Conservation (phyloP, 2,888 invertebrate species). For the Acanthosepion pharaonis region DNA sequence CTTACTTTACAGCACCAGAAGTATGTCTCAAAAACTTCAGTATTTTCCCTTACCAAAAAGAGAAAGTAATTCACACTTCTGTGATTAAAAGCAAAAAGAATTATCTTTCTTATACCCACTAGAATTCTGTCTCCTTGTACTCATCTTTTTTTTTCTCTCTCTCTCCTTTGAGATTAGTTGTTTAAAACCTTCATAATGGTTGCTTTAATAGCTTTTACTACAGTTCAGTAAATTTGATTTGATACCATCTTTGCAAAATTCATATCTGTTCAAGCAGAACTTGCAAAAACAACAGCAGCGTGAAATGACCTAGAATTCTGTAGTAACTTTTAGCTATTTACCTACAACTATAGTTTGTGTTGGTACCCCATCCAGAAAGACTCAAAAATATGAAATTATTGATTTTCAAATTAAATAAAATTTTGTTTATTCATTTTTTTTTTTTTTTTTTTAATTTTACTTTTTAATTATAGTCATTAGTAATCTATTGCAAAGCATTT, state of each 20-base stretch:
- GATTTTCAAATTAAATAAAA: constrained; percentile 24
- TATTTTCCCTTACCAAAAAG: not conserved
- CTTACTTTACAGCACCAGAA: too few species aligned
- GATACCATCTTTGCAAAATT: not conserved
- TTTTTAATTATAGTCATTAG: not conserved
- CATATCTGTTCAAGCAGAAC: not conserved
- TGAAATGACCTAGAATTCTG: constrained; percentile 16
- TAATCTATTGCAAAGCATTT: not conserved
- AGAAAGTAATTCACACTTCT: not conserved
- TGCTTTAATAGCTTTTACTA: constrained; percentile 40
- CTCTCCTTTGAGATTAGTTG: not conserved
- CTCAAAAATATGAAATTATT: constrained; percentile 35
- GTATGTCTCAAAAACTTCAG: too few species aligned
- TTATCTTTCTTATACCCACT: not conserved
- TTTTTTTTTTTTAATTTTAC: not conserved
- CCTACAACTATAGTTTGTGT: not conserved
- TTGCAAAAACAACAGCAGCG: not conserved
- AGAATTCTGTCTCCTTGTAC: not conserved
- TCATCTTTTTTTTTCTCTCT: not conserved
- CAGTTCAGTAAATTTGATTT: constrained; percentile 34
- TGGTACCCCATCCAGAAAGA: not conserved
- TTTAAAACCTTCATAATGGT: not conserved
- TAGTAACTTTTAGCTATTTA: not conserved
- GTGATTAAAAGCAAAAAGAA: not conserved
- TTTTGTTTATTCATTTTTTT: constrained; percentile 35